Conservation (phyloP, 2,797 vertebrate species). For the Remorina albescens region DNA sequence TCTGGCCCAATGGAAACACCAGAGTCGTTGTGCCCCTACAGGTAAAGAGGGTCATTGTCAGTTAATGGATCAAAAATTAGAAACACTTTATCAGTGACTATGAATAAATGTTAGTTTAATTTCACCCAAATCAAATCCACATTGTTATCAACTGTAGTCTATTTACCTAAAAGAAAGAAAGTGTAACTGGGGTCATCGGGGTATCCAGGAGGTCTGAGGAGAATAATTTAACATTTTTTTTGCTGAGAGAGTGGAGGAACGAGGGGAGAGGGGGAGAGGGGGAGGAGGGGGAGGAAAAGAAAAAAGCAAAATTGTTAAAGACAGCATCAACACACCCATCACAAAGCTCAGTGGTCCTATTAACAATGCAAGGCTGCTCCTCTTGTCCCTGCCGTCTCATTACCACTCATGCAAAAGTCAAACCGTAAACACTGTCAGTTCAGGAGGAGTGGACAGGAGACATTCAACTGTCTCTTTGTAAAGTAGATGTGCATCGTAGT, state of each 20-base stretch:
- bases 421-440: constrained; percentile 38
- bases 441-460: not conserved
- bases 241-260: constrained; percentile 39
- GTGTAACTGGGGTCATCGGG: constrained; percentile 32
- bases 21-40: constrained; percentile 49
- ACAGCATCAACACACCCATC: constrained; percentile 23
- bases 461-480: not conserved
- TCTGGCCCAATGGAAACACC: constrained; percentile 62
- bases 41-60: constrained; percentile 24
- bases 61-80: constrained; percentile 32
- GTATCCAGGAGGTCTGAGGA: constrained; percentile 56
- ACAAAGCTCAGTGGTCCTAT: constrained; percentile 40
- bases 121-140: constrained; percentile 15
- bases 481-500: not conserved
- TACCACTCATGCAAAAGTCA: constrained; percentile 42
- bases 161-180: constrained; percentile 63
- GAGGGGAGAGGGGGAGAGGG: not conserved
- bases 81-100: constrained; percentile 1
- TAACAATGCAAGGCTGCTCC: constrained; percentile 41
- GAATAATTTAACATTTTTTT: constrained; percentile 33
- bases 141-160: constrained; percentile 15
- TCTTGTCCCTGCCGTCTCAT: constrained; percentile 49
- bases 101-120: constrained; percentile 6
- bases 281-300: no score
- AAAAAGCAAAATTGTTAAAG: constrained; percentile 40